Evolutionary conservation across 1,140 invertebrate genomes (phyloP), one percentile per base, ranked within the genome.

Genomic region (Leptestheria dahalacensis): DNA sequence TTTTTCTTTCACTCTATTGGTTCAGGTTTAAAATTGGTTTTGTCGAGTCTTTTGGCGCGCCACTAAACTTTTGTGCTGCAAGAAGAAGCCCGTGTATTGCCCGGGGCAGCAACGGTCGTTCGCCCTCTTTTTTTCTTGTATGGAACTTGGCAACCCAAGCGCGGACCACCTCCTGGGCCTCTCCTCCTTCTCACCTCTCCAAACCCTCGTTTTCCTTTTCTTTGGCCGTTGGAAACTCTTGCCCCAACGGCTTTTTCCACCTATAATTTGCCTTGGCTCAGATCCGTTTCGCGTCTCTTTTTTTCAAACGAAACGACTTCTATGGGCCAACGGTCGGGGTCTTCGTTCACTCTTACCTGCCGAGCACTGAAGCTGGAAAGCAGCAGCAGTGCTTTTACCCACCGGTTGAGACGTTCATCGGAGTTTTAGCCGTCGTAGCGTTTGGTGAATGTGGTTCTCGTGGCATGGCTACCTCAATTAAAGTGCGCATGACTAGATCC

Each of bases 401-500:
- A 18, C 26, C 49, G 26, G 61, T 49, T 62, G 53, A 29, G 26
- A 10, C 24, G 26, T 21, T 59, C 10, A 41, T 48, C 57, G n/a
- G 11, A n/a, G 3, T 2, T 18, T 60, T 60, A 2, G 3, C 2
- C 18, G 46, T 21, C 10, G 29, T 63, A 56, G 62, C 62, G 62
- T 53, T 68, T 61, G 82, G 78, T 80, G 82, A 80, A 82, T 84
- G 78, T 79, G 79, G 75, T 79, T 83, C 80, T 85, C 78, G 83
- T 84, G 76, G 80, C 58, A 60, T 60, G 58, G 58, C 49, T 28
- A 50, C 67, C 64, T 64, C 64, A 60, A 69, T 47, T 65, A 24
- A 33, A 52, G 58, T 52, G 51, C 48, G 48, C 58, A 68, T 85
- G 83, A 85, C 83, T 85, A 85, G 83, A 85, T 84, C 82, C 82